Evolutionary conservation across 2,113 vertebrate species (phyloP).

Genomic region (Lepus europaeus): DNA sequence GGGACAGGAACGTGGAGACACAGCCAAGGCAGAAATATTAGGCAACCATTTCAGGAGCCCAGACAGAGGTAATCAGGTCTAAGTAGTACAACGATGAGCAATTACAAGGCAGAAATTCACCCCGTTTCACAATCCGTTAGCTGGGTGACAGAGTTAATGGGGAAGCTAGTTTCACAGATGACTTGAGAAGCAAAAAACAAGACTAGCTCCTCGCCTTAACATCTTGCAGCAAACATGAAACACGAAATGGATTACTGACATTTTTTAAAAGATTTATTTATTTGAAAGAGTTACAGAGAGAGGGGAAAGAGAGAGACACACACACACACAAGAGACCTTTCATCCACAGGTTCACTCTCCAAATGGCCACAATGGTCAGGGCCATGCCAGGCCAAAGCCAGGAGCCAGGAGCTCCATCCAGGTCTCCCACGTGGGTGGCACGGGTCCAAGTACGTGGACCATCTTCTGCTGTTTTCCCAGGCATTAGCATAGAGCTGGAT

Average conservation of each 20-base stretch:
- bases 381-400: too few species aligned
- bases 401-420: too few species aligned
- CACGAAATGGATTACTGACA: neutral
- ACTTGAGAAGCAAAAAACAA: neutral
- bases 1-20: neutral
- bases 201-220: neutral
- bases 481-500: too few species aligned
- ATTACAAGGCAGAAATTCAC: neutral
- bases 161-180: neutral
- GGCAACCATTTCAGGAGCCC: conserved; percentile 23
- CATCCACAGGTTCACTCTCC: too few species aligned
- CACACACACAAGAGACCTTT: too few species aligned
- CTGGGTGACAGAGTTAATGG: too few species aligned
- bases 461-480: too few species aligned
- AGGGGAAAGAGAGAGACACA: too few species aligned
- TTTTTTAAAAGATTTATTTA: neutral
- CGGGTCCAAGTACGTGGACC: too few species aligned
- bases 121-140: neutral
- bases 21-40: neutral
- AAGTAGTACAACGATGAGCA: neutral
- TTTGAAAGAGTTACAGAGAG: too few species aligned
- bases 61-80: neutral
- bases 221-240: neutral
- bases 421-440: too few species aligned
- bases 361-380: too few species aligned